Conservation (phyloP, 2,113 vertebrate species). For the Antennarius striatus region DNA sequence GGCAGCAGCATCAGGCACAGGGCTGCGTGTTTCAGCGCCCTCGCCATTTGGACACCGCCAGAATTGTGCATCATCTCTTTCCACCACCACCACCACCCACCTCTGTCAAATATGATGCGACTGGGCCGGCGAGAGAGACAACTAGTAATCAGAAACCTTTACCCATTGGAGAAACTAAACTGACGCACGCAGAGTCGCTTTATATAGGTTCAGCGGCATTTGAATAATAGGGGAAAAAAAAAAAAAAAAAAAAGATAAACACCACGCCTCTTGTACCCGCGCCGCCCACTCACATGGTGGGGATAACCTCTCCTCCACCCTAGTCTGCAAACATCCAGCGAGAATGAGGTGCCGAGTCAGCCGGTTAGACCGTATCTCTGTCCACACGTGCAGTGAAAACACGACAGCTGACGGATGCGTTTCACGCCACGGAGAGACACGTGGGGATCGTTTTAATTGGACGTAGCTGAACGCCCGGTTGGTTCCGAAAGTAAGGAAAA, state of each 20-base stretch:
- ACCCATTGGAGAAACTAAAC: conserved; percentile 77
- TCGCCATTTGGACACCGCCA: conserved; percentile 85
- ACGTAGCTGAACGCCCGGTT: conserved; percentile 6
- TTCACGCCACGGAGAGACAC: neutral
- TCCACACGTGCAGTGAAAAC: conserved; percentile 7
- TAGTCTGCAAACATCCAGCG: conserved; percentile 37
- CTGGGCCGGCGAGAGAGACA: conserved; percentile 67
- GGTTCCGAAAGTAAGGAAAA: conserved; percentile 4
- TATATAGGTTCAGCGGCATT: conserved; percentile 91
- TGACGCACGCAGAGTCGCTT: conserved; percentile 81
- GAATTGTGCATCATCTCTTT: conserved; percentile 85
- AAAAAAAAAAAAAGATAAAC: conserved; percentile 68
- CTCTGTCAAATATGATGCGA: conserved; percentile 57
- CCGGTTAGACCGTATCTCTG: neutral
- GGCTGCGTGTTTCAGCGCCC: conserved; percentile 88
- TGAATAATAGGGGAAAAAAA: conserved; percentile 87
- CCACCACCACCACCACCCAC: conserved; percentile 32
- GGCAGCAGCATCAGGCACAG: conserved; percentile 94
- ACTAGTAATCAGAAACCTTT: conserved; percentile 65
- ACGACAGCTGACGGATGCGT: neutral
- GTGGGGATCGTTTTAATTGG: neutral
- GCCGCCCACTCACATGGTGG: conserved; percentile 94
- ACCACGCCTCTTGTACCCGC: conserved; percentile 88
- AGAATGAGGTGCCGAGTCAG: conserved; percentile 10
- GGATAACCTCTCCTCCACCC: conserved; percentile 87